A percentile compares a stretch with the other conserved stretches of the same genome.
Conservation (phyloP, 2,797 vertebrate species). For the Harpagifer antarcticus region DNA sequence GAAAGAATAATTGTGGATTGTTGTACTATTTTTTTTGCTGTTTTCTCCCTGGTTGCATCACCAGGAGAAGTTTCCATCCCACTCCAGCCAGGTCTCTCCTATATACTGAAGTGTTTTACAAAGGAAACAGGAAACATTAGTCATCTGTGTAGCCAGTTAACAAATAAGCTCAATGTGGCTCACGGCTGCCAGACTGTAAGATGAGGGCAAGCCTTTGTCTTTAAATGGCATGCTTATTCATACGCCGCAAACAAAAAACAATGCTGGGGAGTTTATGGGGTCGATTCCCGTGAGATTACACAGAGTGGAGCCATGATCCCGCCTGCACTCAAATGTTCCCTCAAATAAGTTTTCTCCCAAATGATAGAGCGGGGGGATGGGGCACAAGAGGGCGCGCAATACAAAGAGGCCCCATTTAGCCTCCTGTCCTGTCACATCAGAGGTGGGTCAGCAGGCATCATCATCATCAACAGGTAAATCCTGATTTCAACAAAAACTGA, state of each 20-base stretch:
- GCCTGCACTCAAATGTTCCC: conserved; percentile 15
- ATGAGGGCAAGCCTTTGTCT: conserved; percentile 30
- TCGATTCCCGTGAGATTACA: conserved; percentile 24
- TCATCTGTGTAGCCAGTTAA: conserved; percentile 14
- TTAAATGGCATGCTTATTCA: conserved; percentile 26
- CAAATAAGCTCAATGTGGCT: conserved; percentile 14
- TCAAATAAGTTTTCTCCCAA: conserved; percentile 2
- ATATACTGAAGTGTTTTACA: conserved; percentile 42
- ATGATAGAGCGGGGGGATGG: conserved; percentile 28
- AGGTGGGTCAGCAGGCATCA: conserved; percentile 5
- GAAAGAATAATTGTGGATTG: neutral
- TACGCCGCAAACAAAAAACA: conserved; percentile 31
- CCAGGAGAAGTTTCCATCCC: conserved; percentile 15
- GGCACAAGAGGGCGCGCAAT: conserved; percentile 1
- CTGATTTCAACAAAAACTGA: neutral
- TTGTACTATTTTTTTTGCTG: neutral
- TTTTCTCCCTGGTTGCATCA: conserved; percentile 11
- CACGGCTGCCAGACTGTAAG: neutral
- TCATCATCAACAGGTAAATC: conserved; percentile 37
- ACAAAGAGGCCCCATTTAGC: conserved; percentile 46
- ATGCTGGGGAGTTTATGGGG: conserved; percentile 20
- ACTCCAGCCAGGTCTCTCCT: neutral
- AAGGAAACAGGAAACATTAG: conserved; percentile 24
- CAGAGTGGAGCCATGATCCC: conserved; percentile 24
- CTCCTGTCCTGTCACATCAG: conserved; percentile 57